A percentile compares a stretch with the other conserved stretches of the same genome.
phyloP scores from a whole-genome alignment of 2,797 vertebrate species.

The Emydoidea blandingii region DNA sequence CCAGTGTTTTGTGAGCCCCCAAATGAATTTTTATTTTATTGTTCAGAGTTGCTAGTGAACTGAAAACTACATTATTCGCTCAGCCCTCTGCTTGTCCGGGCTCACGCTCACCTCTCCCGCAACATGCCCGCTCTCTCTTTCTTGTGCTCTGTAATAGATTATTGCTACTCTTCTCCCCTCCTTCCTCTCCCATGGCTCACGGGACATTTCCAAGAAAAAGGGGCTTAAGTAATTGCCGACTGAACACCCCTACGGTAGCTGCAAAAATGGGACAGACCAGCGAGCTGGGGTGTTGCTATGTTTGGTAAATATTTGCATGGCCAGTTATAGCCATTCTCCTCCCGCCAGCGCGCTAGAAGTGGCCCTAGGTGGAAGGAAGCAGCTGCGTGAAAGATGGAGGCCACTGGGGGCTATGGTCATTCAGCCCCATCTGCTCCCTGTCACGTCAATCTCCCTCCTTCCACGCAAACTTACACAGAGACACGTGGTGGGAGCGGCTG shows the following conservation, averaged over 20 bases:
- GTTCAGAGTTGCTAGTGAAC: too few species aligned
- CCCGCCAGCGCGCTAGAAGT: fast-evolving
- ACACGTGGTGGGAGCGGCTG: conserved; percentile 78
- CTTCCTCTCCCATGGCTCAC: not conserved
- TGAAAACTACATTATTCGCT: too few species aligned
- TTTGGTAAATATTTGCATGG: too few species aligned
- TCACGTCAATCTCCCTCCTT: not conserved
- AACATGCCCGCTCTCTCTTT: not conserved
- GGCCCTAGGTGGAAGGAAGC: not conserved
- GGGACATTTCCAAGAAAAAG: not conserved
- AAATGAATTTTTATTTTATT: too few species aligned
- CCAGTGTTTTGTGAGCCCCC: too few species aligned
- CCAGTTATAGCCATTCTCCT: not conserved
- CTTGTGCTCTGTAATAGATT: fast-evolving
- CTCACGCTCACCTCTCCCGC: not conserved
- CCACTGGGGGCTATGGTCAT: fast-evolving
- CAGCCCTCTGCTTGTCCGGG: too few species aligned
- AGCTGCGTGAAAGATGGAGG: not conserved
- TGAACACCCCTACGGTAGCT: not conserved
- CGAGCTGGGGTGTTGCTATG: not conserved
- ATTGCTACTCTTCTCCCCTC: not conserved
- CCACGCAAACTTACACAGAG: conserved; percentile 79
- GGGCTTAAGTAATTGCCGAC: fast-evolving
- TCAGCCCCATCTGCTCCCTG: not conserved
- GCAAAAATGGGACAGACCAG: fast-evolving